Conservation (phyloP, 1,140 invertebrate species). For the Atta cephalotes region DNA sequence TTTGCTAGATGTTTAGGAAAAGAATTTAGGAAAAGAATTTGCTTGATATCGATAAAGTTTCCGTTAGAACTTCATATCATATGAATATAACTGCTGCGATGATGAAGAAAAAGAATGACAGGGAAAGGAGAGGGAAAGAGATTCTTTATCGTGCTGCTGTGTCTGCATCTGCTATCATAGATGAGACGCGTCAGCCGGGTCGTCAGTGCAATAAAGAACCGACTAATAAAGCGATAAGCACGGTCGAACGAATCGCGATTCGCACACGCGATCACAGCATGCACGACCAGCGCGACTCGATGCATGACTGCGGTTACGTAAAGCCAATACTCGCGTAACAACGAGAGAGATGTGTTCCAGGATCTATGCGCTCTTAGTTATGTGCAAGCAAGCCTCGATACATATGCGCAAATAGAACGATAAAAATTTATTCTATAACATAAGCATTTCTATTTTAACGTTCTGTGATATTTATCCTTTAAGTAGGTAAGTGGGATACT, state of each 20-base stretch:
- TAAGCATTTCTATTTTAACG: neutral
- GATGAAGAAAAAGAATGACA: neutral
- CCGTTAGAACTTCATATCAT: neutral
- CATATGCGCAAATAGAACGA: neutral
- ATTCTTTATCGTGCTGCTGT: conserved; percentile 33
- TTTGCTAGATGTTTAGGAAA: conserved; percentile 3
- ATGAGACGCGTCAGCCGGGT: conserved; percentile 51
- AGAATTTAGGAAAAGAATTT: neutral
- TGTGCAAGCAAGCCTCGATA: too few relatives aligned
- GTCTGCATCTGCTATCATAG: conserved; percentile 22
- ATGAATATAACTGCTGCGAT: neutral
- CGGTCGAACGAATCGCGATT: conserved; percentile 63
- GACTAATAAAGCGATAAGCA: conserved; percentile 73
- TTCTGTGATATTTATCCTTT: neutral
- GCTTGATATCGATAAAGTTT: conserved; percentile 10
- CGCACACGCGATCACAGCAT: conserved; percentile 57
- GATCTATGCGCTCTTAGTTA: conserved; percentile 21
- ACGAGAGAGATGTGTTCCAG: conserved; percentile 22
- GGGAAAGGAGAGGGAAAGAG: neutral
- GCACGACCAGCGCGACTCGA: conserved; percentile 30
- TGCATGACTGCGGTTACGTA: conserved; percentile 69
- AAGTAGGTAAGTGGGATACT: too few relatives aligned
- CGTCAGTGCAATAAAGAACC: conserved; percentile 67
- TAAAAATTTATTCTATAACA: neutral
- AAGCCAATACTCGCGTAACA: conserved; percentile 63